A percentile compares a stretch with the other conserved stretches of the same genome.
These are phyloP conservation scores for Sinocyclocheilus maitianheensis DNA, from an alignment of 2,113 vertebrate genomes.

Conservation along the genomic window DNA sequence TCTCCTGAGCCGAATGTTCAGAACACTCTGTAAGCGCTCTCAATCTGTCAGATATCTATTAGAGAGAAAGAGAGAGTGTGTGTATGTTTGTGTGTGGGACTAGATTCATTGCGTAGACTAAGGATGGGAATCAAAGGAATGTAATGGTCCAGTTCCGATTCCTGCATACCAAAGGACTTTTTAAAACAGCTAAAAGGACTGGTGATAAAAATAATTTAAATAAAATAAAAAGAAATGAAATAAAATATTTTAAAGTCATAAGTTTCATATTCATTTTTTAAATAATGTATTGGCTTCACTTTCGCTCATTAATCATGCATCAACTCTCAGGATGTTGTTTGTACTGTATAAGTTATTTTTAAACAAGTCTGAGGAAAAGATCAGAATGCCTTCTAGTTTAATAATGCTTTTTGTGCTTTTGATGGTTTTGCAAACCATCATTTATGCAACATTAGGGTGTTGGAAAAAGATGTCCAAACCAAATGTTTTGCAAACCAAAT, in stretches of 20 bases:
- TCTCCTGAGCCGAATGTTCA: slow-evolving; percentile 68
- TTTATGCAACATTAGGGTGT: background rate
- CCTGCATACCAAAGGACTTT: background rate
- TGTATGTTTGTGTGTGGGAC: background rate
- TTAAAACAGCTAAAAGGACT: background rate
- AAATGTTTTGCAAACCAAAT: no score
- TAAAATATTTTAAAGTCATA: background rate
- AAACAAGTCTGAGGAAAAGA: background rate
- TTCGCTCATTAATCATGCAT: slow-evolving; percentile 10
- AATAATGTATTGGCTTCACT: slow-evolving; percentile 16
- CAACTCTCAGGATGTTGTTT: slow-evolving; percentile 10
- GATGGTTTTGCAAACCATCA: background rate
- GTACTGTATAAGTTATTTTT: background rate
- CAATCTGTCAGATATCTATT: slow-evolving; percentile 70
- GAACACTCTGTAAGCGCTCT: slow-evolving; percentile 70
- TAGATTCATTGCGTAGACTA: background rate
- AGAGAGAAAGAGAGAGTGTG: background rate
- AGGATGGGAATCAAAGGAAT: background rate
- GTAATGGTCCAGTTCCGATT: background rate
- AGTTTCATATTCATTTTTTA: slow-evolving; percentile 4
- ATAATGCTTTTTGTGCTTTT: slow-evolving; percentile 13
- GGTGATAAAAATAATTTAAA: background rate
- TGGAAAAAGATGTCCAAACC: background rate
- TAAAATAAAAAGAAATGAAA: background rate
- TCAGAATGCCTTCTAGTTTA: background rate